These are phyloP conservation scores for Ctenopoma multispine DNA, from an alignment of 2,797 vertebrate species.

Conservation along the genomic window DNA sequence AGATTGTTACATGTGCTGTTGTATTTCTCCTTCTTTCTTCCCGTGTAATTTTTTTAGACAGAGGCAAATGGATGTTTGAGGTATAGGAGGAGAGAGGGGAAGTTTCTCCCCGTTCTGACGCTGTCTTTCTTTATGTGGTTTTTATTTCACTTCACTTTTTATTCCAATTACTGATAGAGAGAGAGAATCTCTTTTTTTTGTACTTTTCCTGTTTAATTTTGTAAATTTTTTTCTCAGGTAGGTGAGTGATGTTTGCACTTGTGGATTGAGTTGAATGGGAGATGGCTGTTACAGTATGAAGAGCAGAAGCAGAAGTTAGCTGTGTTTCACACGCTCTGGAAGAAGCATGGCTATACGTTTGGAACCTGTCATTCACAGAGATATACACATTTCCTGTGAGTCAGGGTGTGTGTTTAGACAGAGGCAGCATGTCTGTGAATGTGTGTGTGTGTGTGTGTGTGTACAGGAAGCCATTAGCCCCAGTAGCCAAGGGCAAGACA, in stretches of 20 bases:
- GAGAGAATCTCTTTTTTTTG: neutral
- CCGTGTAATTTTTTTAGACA: slow-evolving; percentile 45
- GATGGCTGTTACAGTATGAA: slow-evolving; percentile 56
- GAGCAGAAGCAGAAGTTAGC: slow-evolving; percentile 6
- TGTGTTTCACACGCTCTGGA: slow-evolving; percentile 20
- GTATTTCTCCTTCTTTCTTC: slow-evolving; percentile 65
- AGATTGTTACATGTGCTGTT: slow-evolving; percentile 79
- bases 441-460: slow-evolving; percentile 33
- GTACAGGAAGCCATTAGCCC: slow-evolving; percentile 66
- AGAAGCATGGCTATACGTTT: slow-evolving; percentile 12
- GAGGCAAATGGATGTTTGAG: slow-evolving; percentile 44
- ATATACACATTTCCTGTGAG: slow-evolving; percentile 56
- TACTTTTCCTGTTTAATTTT: slow-evolving; percentile 2
- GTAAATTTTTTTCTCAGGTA: slow-evolving; percentile 13
- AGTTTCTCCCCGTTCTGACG: slow-evolving; percentile 24
- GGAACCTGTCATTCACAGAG: slow-evolving; percentile 54
- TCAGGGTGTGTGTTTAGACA: slow-evolving; percentile 42
- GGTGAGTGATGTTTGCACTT: slow-evolving; percentile 61
- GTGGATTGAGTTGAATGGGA: slow-evolving; percentile 64
- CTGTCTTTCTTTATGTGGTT: neutral
- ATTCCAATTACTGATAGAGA: slow-evolving; percentile 3
- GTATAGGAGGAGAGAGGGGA: slow-evolving; percentile 21
- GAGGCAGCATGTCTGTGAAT: slow-evolving; percentile 23
- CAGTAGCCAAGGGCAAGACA: slow-evolving; percentile 62
- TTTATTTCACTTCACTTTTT: slow-evolving; percentile 23